These are phyloP conservation scores for Pachliopta kotzebuea DNA, from an alignment of 2,888 invertebrate genomes.

Conservation along the genomic window DNA sequence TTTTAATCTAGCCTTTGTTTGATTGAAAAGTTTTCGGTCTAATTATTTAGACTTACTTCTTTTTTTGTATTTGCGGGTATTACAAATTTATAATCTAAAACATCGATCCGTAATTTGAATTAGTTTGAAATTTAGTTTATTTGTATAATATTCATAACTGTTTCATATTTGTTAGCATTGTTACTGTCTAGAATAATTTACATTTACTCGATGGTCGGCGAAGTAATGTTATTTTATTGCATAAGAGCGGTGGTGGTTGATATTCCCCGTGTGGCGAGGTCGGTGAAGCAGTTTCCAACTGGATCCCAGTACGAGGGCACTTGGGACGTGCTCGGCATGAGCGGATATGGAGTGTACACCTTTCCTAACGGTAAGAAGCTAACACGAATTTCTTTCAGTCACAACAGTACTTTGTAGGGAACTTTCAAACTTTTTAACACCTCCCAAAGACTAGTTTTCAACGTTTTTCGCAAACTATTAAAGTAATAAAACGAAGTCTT, in stretches of 20 bases:
- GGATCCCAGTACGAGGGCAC: constrained; percentile 81
- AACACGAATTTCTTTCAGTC: constrained; percentile 1
- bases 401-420: not conserved
- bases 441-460: too few relatives aligned
- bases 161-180: too few relatives aligned
- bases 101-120: too few relatives aligned
- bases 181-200: not conserved
- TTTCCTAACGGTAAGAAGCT: constrained; percentile 77
- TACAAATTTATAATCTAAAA: too few relatives aligned
- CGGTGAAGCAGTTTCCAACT: constrained; percentile 67
- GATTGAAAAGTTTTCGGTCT: too few relatives aligned
- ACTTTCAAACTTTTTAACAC: not conserved
- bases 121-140: too few relatives aligned
- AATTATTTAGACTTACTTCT: too few relatives aligned
- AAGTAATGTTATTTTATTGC: constrained; percentile 22
- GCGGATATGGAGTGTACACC: constrained; percentile 80
- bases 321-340: constrained; percentile 82
- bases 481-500: too few relatives aligned
- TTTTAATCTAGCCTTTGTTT: too few relatives aligned
- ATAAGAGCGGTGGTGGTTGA: constrained; percentile 51
- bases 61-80: too few relatives aligned
- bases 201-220: not conserved
- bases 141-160: too few relatives aligned
- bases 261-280: constrained; percentile 55
- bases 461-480: too few relatives aligned